Evolutionary conservation across 2,888 invertebrate species (phyloP), one percentile per base, ranked within the genome.

Genomic region (Drosophila meridionalis): DNA sequence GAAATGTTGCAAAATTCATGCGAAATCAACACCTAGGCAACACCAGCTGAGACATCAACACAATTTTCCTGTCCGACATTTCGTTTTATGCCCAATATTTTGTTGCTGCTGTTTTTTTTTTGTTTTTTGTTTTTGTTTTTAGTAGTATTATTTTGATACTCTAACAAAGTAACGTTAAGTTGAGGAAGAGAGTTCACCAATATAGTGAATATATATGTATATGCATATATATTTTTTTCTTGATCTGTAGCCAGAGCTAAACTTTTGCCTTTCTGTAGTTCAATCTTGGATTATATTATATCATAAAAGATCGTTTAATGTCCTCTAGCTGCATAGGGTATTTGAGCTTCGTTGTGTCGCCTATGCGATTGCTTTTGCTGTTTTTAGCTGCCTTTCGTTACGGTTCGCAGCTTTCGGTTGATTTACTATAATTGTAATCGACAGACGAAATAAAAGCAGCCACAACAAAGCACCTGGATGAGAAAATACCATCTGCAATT

Each of bases 1-100:
- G 73, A 83, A 79, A 77, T 85, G 75, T 57, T 79, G 73, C 74
- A 80, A 83, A 78, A 75, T 87, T 73, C 82, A 89, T 89, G 75
- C 52, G 72, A 73, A 63, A 71, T 77, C 73, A 71, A 68, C 64
- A 75, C 72, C 79, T 68, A 69, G 50, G 34, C 42, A 66, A 38
- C 47, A 38, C 47, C 45, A 52, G 36, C 38, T 61, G 42, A 48
- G 66, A 30, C 48, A 61, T 30, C 43, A 61, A 50, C 30, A 38
- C 30, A 47, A 56, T 60, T 20, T 9, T 45, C 58, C 50, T 61
- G 58, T 12, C 30, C 56, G 57, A 42, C 50, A 58, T 59, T 64
- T 61, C 61, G 28, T 50, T 43, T 59, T 61, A 60, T 52, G 60
- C 28, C 14, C 45, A 40, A 42, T 57, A 47, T 38, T 56, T 34